A percentile compares a stretch with the other conserved stretches of the same genome.
Evolutionary conservation across 2,113 vertebrate genomes (phyloP).

Genomic region (Xenopus laevis): DNA sequence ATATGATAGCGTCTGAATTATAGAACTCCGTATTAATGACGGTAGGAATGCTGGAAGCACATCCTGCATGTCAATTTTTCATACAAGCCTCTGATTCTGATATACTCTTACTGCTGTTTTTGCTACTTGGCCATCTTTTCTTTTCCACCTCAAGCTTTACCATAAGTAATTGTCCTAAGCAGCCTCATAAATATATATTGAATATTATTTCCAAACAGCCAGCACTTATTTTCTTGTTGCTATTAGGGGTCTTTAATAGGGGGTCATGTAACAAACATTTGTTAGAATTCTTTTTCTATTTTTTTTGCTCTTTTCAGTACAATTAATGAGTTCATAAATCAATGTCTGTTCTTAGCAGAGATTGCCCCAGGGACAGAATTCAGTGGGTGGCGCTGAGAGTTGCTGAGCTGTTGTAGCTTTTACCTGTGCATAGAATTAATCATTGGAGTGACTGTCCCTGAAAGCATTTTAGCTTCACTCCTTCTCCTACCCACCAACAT

Average conservation of each 20-base stretch:
- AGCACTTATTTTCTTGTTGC: conserved; percentile 60
- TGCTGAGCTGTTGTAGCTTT: conserved; percentile 41
- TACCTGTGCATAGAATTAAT: conserved; percentile 39
- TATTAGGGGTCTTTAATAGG: conserved; percentile 55
- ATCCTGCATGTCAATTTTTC: no score
- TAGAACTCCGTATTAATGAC: no score
- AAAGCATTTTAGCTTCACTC: conserved; percentile 18
- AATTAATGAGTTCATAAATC: conserved; percentile 76
- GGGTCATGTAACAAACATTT: conserved; percentile 54
- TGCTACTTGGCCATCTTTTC: conserved; percentile 62
- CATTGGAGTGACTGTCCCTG: conserved; percentile 25
- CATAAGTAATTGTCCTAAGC: conserved; percentile 59
- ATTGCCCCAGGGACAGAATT: conserved; percentile 61
- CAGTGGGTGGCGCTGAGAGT: conserved; percentile 28
- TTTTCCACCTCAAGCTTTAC: conserved; percentile 61
- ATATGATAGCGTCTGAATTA: no score
- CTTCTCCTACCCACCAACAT: background rate
- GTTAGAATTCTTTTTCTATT: conserved; percentile 48
- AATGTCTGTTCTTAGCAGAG: conserved; percentile 53
- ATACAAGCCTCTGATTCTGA: background rate
- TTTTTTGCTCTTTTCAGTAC: conserved; percentile 53
- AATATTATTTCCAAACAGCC: conserved; percentile 71
- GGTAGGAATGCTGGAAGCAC: no score
- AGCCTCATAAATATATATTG: conserved; percentile 79
- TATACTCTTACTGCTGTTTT: conserved; percentile 42